phyloP scores from a whole-genome alignment of 1,140 invertebrate species.

The Thaumatotibia leucotreta region DNA sequence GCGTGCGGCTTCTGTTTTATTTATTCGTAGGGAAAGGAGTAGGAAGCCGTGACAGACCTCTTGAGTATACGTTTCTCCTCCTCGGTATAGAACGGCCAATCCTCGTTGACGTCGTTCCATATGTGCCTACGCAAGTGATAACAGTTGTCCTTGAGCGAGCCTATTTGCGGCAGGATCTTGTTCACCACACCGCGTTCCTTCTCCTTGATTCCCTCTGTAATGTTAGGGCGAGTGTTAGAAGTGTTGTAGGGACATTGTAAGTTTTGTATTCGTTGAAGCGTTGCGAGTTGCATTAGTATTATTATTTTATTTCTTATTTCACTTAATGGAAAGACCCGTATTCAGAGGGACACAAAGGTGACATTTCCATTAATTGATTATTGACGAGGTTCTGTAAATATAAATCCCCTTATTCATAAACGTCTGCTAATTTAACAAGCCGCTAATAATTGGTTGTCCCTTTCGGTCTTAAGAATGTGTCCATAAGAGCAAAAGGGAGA shows the following conservation, averaged over 20 bases:
- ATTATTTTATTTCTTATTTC: too few species aligned
- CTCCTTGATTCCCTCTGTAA: slow-evolving; percentile 92
- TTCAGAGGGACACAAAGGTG: too few species aligned
- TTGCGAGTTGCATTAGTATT: too few species aligned
- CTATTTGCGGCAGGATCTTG: slow-evolving; percentile 87
- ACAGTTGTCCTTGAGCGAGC: slow-evolving; percentile 89
- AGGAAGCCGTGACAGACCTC: slow-evolving; percentile 74
- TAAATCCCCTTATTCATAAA: too few species aligned
- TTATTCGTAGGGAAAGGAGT: background rate
- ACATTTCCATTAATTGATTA: too few species aligned
- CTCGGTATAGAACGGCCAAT: slow-evolving; percentile 95
- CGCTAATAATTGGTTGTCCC: too few species aligned
- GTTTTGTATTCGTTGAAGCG: background rate
- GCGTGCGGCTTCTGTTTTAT: too few species aligned
- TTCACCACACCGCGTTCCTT: slow-evolving; percentile 86
- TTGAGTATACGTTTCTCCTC: slow-evolving; percentile 91
- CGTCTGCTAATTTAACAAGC: too few species aligned
- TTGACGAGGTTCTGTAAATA: too few species aligned
- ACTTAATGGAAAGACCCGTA: too few species aligned
- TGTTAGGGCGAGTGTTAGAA: slow-evolving; percentile 28
- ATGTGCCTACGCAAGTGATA: slow-evolving; percentile 90
- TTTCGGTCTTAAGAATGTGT: too few species aligned
- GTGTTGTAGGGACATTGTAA: background rate
- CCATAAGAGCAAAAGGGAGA: too few species aligned
- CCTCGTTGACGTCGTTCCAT: slow-evolving; percentile 95